Conservation (phyloP, 2,888 invertebrate species). For the Gymnocheta viridis region DNA sequence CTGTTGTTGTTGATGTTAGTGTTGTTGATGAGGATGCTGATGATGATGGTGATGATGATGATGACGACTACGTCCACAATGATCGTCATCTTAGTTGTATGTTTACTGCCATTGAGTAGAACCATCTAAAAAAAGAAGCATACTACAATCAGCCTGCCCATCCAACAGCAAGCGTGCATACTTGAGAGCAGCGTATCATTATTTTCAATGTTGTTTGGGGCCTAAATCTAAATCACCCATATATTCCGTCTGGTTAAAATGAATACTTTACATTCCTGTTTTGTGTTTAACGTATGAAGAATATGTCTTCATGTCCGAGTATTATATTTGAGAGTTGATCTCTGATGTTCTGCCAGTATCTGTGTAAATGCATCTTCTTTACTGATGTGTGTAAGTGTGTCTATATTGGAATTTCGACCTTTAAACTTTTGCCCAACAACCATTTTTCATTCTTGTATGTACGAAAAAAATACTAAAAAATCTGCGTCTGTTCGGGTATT, state of each 20-base stretch:
- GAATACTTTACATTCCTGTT: conserved; percentile 68
- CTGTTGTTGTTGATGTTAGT: conserved; percentile 26
- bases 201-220: conserved; percentile 62
- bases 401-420: conserved; percentile 69
- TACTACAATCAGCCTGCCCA: conserved; percentile 27
- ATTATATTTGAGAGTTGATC: conserved; percentile 55
- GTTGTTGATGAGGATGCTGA: conserved; percentile 23
- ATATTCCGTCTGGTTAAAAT: conserved; percentile 64
- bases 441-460: conserved; percentile 66
- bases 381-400: conserved; percentile 13
- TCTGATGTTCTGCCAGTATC: conserved; percentile 48
- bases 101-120: conserved; percentile 37
- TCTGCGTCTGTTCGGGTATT: conserved; percentile 40
- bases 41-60: conserved; percentile 45
- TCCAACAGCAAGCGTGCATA: conserved; percentile 39
- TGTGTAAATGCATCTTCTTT: conserved; percentile 9
- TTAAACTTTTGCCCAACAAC: conserved; percentile 70
- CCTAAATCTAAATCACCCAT: conserved; percentile 70
- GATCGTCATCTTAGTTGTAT: conserved; percentile 62
- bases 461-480: background rate
- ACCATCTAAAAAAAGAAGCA: background rate
- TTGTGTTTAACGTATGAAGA: conserved; percentile 53
- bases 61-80: conserved; percentile 32
- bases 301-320: conserved; percentile 62
- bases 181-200: conserved; percentile 62